Evolutionary conservation across 2,797 vertebrate genomes (phyloP).

Genomic region (Stomatorhinus walkeri): DNA sequence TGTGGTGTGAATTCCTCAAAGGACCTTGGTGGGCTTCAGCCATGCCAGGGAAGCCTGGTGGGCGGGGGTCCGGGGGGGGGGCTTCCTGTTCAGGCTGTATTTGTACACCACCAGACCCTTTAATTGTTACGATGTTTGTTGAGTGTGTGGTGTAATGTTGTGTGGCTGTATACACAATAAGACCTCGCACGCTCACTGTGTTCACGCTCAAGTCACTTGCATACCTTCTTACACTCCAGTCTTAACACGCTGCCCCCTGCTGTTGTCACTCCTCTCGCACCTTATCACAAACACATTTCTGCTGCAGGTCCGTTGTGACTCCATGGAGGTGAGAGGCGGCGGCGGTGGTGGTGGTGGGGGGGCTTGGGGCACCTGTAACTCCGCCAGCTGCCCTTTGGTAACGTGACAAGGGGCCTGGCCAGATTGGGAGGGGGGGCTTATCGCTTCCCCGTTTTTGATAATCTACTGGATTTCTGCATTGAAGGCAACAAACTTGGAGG

Average conservation of each 20-base stretch:
- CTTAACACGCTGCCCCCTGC: background rate
- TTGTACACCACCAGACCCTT: background rate
- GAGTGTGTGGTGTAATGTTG: background rate
- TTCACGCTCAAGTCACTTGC: background rate
- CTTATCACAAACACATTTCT: background rate
- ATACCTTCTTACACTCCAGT: background rate
- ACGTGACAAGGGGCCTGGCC: background rate
- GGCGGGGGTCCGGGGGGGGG: background rate
- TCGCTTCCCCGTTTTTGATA: background rate
- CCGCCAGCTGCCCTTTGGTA: background rate
- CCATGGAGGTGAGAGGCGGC: background rate
- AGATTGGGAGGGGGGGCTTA: background rate
- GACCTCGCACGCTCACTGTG: background rate
- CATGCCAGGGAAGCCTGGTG: background rate
- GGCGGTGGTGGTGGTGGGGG: no score
- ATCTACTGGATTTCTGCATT: background rate
- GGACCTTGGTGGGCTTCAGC: background rate
- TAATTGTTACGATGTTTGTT: constrained; percentile 22
- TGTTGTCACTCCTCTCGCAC: background rate
- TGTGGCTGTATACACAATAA: background rate
- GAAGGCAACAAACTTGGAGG: background rate
- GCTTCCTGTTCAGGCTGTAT: background rate
- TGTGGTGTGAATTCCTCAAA: background rate
- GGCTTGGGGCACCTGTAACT: background rate
- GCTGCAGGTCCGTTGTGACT: background rate